Conservation (phyloP, 2,797 vertebrate species). For the Percopsis omiscomaycus region DNA sequence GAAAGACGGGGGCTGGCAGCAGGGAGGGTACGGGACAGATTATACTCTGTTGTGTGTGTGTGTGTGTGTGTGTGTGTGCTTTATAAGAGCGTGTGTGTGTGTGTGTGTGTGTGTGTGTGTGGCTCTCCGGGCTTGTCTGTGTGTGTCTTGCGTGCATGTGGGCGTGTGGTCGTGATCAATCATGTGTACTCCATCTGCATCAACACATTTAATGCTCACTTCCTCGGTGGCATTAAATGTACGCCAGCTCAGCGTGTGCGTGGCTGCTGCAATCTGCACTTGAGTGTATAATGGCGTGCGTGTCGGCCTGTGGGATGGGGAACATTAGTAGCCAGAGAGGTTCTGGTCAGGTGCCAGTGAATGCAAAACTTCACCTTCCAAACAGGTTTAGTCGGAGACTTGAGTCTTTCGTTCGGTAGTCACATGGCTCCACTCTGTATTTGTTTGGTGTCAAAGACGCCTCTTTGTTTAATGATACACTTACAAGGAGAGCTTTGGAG, state of each 20-base stretch:
- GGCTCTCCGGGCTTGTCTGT: too few species aligned
- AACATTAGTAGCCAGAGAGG: conserved; percentile 55
- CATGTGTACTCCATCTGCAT: too few species aligned
- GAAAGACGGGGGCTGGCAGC: conserved; percentile 63
- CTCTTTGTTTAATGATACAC: conserved; percentile 66
- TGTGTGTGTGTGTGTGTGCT: conserved; percentile 14
- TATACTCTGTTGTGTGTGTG: conserved; percentile 30
- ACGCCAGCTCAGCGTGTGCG: too few species aligned
- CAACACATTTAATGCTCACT: too few species aligned
- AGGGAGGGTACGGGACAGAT: conserved; percentile 51
- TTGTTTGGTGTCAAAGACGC: conserved; percentile 53
- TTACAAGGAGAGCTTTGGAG: conserved; percentile 51
- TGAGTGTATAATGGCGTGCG: too few species aligned
- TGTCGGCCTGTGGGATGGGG: not conserved
- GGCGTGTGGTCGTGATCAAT: too few species aligned
- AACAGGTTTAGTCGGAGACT: conserved; percentile 55
- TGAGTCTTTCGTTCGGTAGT: conserved; percentile 38
- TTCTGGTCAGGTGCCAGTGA: conserved; percentile 66
- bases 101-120: too few species aligned
- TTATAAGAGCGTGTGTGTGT: conserved; percentile 5
- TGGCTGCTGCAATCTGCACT: too few species aligned
- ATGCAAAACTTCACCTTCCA: conserved; percentile 57
- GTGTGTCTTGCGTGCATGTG: too few species aligned
- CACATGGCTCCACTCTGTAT: conserved; percentile 39
- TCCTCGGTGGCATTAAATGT: too few species aligned